Conservation (phyloP, 2,797 vertebrate species). For the Melopsittacus undulatus region DNA sequence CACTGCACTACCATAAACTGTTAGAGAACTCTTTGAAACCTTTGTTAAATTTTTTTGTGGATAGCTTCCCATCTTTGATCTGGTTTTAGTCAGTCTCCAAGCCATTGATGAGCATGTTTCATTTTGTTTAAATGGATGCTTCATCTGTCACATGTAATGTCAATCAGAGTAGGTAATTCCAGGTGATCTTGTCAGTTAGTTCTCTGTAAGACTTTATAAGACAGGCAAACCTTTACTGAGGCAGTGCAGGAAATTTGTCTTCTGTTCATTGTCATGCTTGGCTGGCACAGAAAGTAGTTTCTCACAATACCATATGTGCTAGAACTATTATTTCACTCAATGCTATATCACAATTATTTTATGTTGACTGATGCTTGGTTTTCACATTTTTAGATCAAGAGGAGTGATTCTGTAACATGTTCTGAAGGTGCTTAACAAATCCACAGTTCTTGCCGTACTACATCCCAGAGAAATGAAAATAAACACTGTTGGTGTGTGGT, state of each 20-base stretch:
- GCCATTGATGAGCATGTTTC: constrained; percentile 14
- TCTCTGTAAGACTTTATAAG: constrained; percentile 48
- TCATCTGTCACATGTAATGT: constrained; percentile 63
- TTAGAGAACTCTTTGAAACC: neutral
- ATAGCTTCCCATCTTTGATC: constrained; percentile 8
- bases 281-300: constrained; percentile 51
- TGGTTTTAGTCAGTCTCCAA: constrained; percentile 46
- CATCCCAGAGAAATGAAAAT: neutral
- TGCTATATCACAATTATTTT: constrained; percentile 36
- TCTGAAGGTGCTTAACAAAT: constrained; percentile 23
- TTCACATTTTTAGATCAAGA: constrained; percentile 23
- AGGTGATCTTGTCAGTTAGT: constrained; percentile 61
- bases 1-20: neutral
- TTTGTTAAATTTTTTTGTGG: neutral
- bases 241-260: constrained; percentile 55
- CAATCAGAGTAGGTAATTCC: constrained; percentile 61
- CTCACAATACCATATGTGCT: constrained; percentile 41
- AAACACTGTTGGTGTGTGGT: neutral
- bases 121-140: constrained; percentile 62
- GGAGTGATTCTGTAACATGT: neutral
- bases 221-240: constrained; percentile 24
- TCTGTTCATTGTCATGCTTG: constrained; percentile 51
- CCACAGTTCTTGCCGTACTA: neutral
- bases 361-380: constrained; percentile 7
- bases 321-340: constrained; percentile 21